Base-by-base conservation (phyloP, 2,113 vertebrate genomes). In the Atrichornis clamosus region DNA sequence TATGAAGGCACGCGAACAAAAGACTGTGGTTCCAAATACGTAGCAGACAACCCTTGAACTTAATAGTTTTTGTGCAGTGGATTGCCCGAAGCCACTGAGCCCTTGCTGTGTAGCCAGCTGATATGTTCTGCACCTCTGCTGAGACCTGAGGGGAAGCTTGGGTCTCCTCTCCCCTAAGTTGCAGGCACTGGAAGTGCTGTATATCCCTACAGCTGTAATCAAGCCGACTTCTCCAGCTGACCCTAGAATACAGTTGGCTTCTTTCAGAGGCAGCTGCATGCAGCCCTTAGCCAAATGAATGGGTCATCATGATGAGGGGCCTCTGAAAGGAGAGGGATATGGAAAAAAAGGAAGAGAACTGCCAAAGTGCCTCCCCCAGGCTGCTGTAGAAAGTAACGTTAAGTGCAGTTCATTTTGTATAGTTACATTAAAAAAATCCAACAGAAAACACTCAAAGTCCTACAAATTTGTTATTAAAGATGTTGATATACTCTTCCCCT, bases 171-270 rank as follows among this genome's bases (percentile, higher is more conserved):
- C 41, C 59, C 49, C n/a, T 8, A 5, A 13, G 62, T 65, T 60
- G 3, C 0, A 8, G 83, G n/a, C 4, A 0, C 2, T 74, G 59
- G 81, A 49, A 89, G 63, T 8, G 11, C 82, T 69, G 39, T 21
- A 8, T 67, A 13, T 91, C 83, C 89, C 91, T 46, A 41, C 18
- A 42, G 63, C 47, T 93, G 64, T 28, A 52, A 76, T 11, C 18
- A 44, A 64, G 60, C 81, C 6, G 49, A 8, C 33, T 89, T 80
- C 60, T 89, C 72, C 81, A 93, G 82, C 89, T 95, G 92, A 96
- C 93, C 94, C 93, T 92, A 41, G 90, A 72, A 76, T 95, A 90
- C 84, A 93, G 79, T 94, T 95, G 96, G 95, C 92, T 94, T 70
- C 89, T 91, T 86, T 93, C 81, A 91, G 63, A 94, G 93, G 85